phyloP scores from a whole-genome alignment of 1,140 invertebrate species.

The Trichogramma pretiosum region DNA sequence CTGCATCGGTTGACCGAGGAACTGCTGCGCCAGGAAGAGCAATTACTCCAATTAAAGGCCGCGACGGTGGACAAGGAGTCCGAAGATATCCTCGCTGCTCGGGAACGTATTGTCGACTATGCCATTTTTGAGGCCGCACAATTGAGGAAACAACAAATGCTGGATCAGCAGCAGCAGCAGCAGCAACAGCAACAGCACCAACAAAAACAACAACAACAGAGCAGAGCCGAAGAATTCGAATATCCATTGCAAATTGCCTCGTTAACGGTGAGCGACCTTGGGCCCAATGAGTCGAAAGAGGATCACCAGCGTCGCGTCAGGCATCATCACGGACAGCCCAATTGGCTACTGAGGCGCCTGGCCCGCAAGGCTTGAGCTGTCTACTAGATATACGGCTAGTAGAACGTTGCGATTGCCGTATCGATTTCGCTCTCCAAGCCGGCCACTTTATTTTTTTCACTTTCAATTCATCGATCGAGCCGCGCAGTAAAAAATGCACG shows the following conservation, averaged over 20 bases:
- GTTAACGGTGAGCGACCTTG: slow-evolving; percentile 27
- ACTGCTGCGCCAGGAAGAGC: slow-evolving; percentile 7
- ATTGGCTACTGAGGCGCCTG: slow-evolving; percentile 7
- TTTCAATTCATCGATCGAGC: too few species aligned
- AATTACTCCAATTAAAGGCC: not conserved
- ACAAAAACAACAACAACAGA: slow-evolving; percentile 23
- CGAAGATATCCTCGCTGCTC: slow-evolving; percentile 29
- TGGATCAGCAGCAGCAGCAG: too few species aligned
- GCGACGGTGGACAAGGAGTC: not conserved
- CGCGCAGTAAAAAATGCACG: too few species aligned
- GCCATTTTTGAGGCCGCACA: slow-evolving; percentile 23
- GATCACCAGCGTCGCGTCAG: slow-evolving; percentile 27
- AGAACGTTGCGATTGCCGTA: too few species aligned
- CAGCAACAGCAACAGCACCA: slow-evolving; percentile 21
- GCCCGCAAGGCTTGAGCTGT: not conserved
- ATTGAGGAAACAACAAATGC: too few species aligned
- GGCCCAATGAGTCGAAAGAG: too few species aligned
- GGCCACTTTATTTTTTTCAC: too few species aligned
- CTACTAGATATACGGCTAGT: too few species aligned
- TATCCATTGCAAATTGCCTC: slow-evolving; percentile 24
- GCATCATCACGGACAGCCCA: slow-evolving; percentile 30
- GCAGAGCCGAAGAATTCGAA: too few species aligned
- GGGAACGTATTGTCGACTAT: slow-evolving; percentile 28
- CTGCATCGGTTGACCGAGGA: slow-evolving; percentile 8
- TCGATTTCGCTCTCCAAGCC: too few species aligned